phyloP scores from a whole-genome alignment of 2,888 invertebrate species.

The Pardosa pseudoannulata region DNA sequence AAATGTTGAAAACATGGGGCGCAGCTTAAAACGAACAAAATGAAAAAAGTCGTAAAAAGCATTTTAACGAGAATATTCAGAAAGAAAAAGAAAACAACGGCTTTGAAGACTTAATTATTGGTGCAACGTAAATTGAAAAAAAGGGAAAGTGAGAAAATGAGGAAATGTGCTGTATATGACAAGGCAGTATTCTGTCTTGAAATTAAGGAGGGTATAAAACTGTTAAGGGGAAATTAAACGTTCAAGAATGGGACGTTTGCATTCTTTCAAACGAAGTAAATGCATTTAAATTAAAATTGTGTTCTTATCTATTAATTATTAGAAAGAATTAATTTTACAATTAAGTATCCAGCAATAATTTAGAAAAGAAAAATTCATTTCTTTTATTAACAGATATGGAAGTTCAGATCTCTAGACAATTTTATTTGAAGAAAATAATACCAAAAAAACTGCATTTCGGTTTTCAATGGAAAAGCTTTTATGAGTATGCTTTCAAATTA shows the following conservation, averaged over 20 bases:
- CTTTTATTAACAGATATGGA: too few species aligned
- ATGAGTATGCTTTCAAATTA: too few species aligned
- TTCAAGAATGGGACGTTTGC: neutral
- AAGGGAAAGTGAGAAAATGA: conserved; percentile 28
- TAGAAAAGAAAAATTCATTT: too few species aligned
- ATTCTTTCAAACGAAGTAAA: neutral
- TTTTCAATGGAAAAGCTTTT: too few species aligned
- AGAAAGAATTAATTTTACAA: neutral
- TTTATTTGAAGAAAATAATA: too few species aligned
- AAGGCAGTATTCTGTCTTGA: neutral
- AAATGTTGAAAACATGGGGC: conserved; percentile 36
- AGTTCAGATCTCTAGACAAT: too few species aligned
- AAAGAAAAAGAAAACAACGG: conserved; percentile 13
- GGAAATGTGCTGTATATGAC: conserved; percentile 31
- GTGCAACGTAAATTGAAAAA: conserved; percentile 37
- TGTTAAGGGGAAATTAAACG: neutral
- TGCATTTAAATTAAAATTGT: neutral
- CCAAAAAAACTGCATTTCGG: too few species aligned
- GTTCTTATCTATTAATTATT: neutral
- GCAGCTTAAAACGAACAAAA: neutral
- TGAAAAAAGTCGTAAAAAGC: conserved; percentile 42
- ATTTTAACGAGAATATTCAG: conserved; percentile 43
- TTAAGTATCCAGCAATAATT: too few species aligned
- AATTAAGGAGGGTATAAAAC: neutral
- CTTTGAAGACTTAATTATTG: conserved; percentile 57